A percentile compares a stretch with the other conserved stretches of the same genome.
Evolutionary conservation across 1,140 invertebrate species (phyloP).

Genomic region (Venustaconcha ellipsiformis): DNA sequence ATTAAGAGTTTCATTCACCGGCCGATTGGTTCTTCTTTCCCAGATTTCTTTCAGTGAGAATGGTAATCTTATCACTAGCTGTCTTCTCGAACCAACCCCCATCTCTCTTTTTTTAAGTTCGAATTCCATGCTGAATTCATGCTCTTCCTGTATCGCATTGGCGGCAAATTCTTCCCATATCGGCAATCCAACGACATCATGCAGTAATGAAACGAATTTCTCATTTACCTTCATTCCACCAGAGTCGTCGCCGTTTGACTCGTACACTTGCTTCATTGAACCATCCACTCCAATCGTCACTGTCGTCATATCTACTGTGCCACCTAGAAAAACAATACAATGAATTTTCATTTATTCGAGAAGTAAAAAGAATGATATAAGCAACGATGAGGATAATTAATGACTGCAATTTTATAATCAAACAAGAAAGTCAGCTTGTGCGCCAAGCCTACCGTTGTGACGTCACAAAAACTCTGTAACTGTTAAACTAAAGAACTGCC

Average conservation of each 20-base stretch:
- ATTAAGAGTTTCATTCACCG: constrained; percentile 8
- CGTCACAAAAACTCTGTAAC: no score
- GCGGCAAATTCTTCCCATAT: constrained; percentile 3
- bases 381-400: no score
- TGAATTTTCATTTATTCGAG: no score
- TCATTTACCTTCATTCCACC: constrained; percentile 19
- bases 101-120: constrained; percentile 18
- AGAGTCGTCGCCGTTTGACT: constrained; percentile 10
- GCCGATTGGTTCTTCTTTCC: neutral
- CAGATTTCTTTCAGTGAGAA: constrained; percentile 6
- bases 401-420: no score
- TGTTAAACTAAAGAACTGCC: no score
- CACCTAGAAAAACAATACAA: neutral
- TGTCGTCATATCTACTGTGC: constrained; percentile 19
- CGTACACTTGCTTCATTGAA: constrained; percentile 16
- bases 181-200: constrained; percentile 2
- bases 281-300: constrained; percentile 3
- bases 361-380: no score
- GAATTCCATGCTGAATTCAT: constrained; percentile 9
- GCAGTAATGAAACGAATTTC: constrained; percentile 10
- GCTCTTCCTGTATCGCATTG: constrained; percentile 9
- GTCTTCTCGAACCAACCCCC: neutral
- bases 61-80: constrained; percentile 11
- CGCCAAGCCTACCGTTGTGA: no score
- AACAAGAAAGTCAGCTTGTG: no score